These are phyloP conservation scores for Melanchra persicariae DNA, from an alignment of 2,888 invertebrate genomes.

Conservation along the genomic window DNA sequence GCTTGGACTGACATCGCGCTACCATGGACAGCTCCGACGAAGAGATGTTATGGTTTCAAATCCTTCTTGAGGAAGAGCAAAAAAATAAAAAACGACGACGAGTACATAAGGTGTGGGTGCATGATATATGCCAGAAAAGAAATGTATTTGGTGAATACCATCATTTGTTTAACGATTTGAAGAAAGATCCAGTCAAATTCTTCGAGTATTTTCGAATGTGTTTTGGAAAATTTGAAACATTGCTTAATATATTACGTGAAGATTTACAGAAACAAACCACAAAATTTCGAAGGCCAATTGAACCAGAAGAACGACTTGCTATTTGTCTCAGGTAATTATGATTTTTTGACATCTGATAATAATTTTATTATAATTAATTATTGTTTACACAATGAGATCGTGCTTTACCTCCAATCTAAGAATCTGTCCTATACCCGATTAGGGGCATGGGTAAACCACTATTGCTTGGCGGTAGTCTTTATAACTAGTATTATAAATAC, in stretches of 20 bases:
- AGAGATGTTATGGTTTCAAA: slow-evolving; percentile 34
- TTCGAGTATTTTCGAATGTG: slow-evolving; percentile 38
- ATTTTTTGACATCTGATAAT: slow-evolving; percentile 13
- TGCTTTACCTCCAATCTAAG: slow-evolving; percentile 35
- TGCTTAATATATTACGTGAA: background rate
- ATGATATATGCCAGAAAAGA: slow-evolving; percentile 32
- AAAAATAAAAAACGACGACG: slow-evolving; percentile 23
- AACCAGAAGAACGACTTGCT: slow-evolving; percentile 40
- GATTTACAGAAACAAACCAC: slow-evolving; percentile 32
- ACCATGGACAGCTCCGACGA: slow-evolving; percentile 41
- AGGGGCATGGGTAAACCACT: slow-evolving; percentile 39
- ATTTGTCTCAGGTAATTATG: slow-evolving; percentile 38
- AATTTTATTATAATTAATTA: no score
- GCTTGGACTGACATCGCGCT: slow-evolving; percentile 34
- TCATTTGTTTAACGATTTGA: slow-evolving; percentile 33
- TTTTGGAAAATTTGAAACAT: slow-evolving; percentile 22
- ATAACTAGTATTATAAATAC: slow-evolving; percentile 3
- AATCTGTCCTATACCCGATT: slow-evolving; percentile 38
- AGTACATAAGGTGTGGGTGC: slow-evolving; percentile 19
- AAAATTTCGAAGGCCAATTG: slow-evolving; percentile 33
- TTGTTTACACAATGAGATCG: slow-evolving; percentile 26
- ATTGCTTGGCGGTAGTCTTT: slow-evolving; percentile 43
- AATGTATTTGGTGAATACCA: slow-evolving; percentile 34
- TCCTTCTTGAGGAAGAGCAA: slow-evolving; percentile 28
- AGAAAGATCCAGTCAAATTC: slow-evolving; percentile 27